Evolutionary conservation across 2,888 invertebrate species (phyloP), one percentile per base, ranked within the genome.

Genomic region (Drosophila austrosaltans): DNA sequence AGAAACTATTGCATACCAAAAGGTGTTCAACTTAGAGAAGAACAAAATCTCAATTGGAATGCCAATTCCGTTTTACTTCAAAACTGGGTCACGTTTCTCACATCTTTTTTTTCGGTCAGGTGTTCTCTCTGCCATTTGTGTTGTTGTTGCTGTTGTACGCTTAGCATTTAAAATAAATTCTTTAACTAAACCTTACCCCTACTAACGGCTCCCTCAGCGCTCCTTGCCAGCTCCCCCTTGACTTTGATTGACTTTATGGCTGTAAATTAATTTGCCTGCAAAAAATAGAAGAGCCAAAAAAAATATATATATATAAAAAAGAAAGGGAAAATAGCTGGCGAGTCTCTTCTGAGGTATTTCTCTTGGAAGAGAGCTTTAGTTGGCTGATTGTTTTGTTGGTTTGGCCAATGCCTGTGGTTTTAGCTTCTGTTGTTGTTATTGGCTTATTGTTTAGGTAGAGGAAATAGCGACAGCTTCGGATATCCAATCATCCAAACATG

Each of bases 401-500:
- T 68, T 63, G 30, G 61, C 30, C 59, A 44, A 48, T 61, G n/a
- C 61, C 58, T 60, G 69, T 48, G 73, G 68, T 68, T 53, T 6
- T n/a, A 68, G 56, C 63, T 60, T 32, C 66, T 58, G 67, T 58
- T 69, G 63, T 57, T 58, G 48, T 64, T 66, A 53, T 44, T 48
- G 65, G 32, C 53, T 77, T 56, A 60, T 76, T 76, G 79, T 57
- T 79, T 66, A 28, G 40, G 42, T 22, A 28, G 8, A 39, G 67
- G n/a, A 42, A 59, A 72, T 57, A 66, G 74, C 53, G 66, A 59
- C 59, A 59, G 73, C 40, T 54, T 42, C 61, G 74, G 63, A 59
- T 62, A 69, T 66, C 65, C 84, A 83, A 73, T 83, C 75, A 76
- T 72, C 71, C 69, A 69, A 68, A 42, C 54, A 58, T 25, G 48